Base-by-base conservation (phyloP, 92 coral and sea anemone species). In the Epizoanthus fatuus region DNA sequence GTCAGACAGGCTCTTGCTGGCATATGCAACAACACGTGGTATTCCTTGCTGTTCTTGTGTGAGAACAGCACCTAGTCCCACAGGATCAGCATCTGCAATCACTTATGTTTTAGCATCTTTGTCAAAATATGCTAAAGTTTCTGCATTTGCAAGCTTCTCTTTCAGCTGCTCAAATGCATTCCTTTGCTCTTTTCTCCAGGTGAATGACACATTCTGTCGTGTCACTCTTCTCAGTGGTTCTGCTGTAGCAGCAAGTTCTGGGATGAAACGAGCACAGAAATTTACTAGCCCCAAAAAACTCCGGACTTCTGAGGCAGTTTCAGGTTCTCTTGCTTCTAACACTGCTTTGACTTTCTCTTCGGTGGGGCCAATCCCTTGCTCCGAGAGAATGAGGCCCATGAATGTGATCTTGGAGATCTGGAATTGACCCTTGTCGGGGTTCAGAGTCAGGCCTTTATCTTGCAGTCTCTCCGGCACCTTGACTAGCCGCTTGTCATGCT, bases 41-140 rank as follows among this genome's bases (percentile, higher is more conserved):
- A 19, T 59, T 17, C 79, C 85, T 52, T 70, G 54, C 35, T 77
- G 85, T 37, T 38, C 74, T 40, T 86, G 90, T 49, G 57, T 62
- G n/a, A 78, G 52, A 7, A 85, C 84, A 0, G 76, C 88, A 44
- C 88, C 84, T 0, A 85, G 40, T 10, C 88, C 75, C 49, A 63
- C 88, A 10, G 68, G 84, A 53, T 76, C 65, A 2, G 82, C 75
- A 44, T 85, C 84, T 35, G 67, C 32, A 52, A 75, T n/a, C 32
- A 75, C 39, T 32, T 20, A 11, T 35, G 70, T 62, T 25, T 79
- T 44, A 3, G 73, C 84, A 13, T 79, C 84, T 40, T 79, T 79
- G 47, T 79, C 73, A 35, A 79, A 79, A 79, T 79, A 79, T 15
- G 72, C 25, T 22, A 22, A 22, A 22, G 25, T 53, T n/a, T 79